Conservation (phyloP, 1,140 invertebrate genomes). For the Coelopa frigida region DNA sequence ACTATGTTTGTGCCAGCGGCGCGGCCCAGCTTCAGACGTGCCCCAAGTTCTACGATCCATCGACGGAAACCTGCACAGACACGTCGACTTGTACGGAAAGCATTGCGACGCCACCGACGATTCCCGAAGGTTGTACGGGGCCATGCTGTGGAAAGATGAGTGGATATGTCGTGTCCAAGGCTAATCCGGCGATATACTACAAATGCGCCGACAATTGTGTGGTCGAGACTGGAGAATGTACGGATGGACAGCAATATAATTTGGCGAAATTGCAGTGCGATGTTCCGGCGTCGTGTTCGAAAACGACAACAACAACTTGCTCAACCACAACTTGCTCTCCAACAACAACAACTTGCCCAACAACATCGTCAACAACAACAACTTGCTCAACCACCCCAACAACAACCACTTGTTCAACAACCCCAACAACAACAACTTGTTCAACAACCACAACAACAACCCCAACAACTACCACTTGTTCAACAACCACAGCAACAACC, state of each 20-base stretch:
- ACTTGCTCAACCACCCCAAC: background rate
- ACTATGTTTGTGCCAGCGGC: constrained; percentile 30
- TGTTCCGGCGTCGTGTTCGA: background rate
- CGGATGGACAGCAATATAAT: constrained; percentile 4
- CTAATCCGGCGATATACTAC: constrained; percentile 11
- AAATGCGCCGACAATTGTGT: constrained; percentile 7
- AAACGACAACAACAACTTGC: constrained; percentile 3
- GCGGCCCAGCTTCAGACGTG: constrained; percentile 21
- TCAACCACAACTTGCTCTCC: background rate
- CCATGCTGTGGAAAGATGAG: constrained; percentile 8
- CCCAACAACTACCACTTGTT: too few relatives aligned
- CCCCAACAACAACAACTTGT: background rate
- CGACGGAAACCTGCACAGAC: background rate
- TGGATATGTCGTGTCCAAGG: constrained; percentile 9
- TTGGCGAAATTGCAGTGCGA: constrained; percentile 7
- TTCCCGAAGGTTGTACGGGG: background rate
- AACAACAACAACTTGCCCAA: constrained; percentile 8
- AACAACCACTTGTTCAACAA: background rate
- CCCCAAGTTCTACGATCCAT: constrained; percentile 26
- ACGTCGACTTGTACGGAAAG: too few relatives aligned
- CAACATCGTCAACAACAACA: too few relatives aligned
- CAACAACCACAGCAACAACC: too few relatives aligned
- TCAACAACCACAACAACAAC: too few relatives aligned
- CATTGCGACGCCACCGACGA: background rate
- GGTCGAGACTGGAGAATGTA: background rate